phyloP scores from a whole-genome alignment of 1,140 invertebrate genomes.

The Tetramorium alpestre region DNA sequence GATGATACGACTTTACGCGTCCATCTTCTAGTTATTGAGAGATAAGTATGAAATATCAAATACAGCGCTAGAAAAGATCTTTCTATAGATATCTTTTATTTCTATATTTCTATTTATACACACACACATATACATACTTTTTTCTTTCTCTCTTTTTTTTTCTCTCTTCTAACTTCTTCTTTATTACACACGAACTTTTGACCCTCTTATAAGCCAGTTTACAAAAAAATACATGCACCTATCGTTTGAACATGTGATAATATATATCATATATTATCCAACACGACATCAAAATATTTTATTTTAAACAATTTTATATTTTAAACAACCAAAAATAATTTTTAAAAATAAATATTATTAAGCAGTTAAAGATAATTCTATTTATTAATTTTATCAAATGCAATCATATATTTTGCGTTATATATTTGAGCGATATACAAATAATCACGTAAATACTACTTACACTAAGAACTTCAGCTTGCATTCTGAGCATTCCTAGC shows the following conservation, averaged over 20 bases:
- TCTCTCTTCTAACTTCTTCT: background rate
- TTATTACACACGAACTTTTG: conserved; percentile 12
- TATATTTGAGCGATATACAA: too few species aligned
- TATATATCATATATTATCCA: background rate
- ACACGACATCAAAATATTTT: background rate
- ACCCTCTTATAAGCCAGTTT: background rate
- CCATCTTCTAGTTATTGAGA: too few species aligned
- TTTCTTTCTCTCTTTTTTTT: background rate
- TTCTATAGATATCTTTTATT: background rate
- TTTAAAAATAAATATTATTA: background rate
- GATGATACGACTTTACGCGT: background rate
- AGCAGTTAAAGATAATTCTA: background rate
- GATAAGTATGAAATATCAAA: background rate
- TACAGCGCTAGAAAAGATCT: background rate
- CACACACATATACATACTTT: too few species aligned
- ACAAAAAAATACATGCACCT: background rate
- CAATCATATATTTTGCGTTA: too few species aligned
- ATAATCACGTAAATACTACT: too few species aligned
- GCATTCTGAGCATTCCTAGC: background rate
- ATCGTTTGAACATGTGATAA: too few species aligned
- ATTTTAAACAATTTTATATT: background rate
- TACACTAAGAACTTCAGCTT: too few species aligned
- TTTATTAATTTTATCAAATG: background rate
- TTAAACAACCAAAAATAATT: background rate
- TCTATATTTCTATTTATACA: background rate